These are phyloP conservation scores for Myzus persicae DNA, from an alignment of 1,140 invertebrate species.

Conservation along the genomic window DNA sequence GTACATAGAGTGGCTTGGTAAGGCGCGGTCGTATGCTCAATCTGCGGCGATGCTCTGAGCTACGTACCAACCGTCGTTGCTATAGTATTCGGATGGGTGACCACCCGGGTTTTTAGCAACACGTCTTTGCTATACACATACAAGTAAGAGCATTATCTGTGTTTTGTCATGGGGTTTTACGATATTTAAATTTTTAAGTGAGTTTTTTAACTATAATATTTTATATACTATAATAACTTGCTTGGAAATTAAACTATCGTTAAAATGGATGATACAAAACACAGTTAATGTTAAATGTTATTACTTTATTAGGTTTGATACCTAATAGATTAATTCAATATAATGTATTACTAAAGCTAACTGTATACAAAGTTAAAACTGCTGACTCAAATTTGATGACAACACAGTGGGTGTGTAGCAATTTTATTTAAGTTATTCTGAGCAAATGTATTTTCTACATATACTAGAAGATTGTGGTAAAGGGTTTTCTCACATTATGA, in stretches of 20 bases:
- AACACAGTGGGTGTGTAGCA: not conserved
- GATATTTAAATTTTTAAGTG: not conserved
- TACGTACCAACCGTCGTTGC: no score
- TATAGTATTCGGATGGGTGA: no score
- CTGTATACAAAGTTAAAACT: not conserved
- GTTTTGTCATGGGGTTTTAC: not conserved
- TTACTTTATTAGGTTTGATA: not conserved
- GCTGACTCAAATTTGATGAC: no score
- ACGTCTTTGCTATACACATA: no score
- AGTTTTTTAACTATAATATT: not conserved
- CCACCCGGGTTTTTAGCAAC: no score
- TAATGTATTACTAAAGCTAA: not conserved
- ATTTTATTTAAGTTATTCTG: not conserved
- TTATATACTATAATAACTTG: not conserved
- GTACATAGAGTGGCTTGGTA: no score
- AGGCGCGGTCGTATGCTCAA: no score
- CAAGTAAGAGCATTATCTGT: not conserved
- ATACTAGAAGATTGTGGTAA: not conserved
- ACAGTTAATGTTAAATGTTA: not conserved
- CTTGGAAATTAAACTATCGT: not conserved
- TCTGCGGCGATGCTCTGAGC: no score
- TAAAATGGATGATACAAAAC: not conserved
- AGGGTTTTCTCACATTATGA: not conserved
- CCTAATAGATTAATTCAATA: not conserved
- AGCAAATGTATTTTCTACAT: not conserved